phyloP scores from a whole-genome alignment of 2,888 invertebrate species.

The Rhagonycha lutea region DNA sequence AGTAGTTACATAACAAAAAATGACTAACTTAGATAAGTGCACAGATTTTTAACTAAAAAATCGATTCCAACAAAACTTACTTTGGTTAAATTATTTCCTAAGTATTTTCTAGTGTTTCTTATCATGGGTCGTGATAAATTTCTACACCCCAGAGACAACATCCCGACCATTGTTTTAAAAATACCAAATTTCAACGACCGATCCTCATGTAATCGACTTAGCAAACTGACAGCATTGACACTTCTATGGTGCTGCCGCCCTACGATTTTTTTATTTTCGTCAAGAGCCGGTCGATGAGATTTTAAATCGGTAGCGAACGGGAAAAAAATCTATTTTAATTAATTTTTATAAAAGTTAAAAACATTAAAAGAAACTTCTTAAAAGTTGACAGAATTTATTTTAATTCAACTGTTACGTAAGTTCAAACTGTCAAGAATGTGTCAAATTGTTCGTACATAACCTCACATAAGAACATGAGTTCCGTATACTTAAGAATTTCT shows the following conservation, averaged over 20 bases:
- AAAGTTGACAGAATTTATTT: background rate
- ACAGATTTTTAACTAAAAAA: background rate
- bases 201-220: slow-evolving; percentile 10
- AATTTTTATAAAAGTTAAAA: background rate
- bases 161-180: slow-evolving; percentile 52
- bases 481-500: slow-evolving; percentile 72
- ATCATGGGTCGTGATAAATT: slow-evolving; percentile 53
- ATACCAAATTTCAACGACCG: background rate
- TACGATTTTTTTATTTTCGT: background rate
- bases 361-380: background rate
- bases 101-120: slow-evolving; percentile 43
- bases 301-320: background rate
- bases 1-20: slow-evolving; percentile 1
- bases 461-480: slow-evolving; percentile 23
- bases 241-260: background rate
- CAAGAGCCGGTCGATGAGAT: background rate
- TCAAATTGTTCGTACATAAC: background rate
- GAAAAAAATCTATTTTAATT: background rate
- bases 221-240: slow-evolving; percentile 5
- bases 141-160: slow-evolving; percentile 57
- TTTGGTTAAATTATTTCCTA: slow-evolving; percentile 46
- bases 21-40: background rate
- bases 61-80: slow-evolving; percentile 39
- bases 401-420: background rate
- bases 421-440: background rate